Evolutionary conservation across 2,888 invertebrate species (phyloP).

Genomic region (Ferrisia virgata): DNA sequence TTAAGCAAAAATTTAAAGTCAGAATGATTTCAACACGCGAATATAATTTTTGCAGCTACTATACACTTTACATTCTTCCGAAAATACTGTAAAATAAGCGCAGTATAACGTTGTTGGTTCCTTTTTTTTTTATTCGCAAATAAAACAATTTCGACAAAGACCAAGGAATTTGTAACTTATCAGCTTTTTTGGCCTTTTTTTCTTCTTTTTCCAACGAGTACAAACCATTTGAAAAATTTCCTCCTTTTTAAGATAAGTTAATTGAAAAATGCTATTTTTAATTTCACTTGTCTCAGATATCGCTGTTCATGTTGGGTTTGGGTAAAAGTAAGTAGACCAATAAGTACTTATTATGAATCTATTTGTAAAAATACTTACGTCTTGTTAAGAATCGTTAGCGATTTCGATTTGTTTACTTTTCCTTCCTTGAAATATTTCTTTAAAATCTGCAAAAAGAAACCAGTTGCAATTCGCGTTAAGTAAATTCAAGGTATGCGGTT

Average conservation of each 20-base stretch:
- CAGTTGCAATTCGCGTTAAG: too few relatives aligned
- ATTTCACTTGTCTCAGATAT: too few relatives aligned
- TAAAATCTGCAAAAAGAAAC: not conserved
- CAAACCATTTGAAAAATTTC: not conserved
- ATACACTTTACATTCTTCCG: not conserved
- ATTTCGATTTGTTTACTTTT: not conserved
- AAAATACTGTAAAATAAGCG: not conserved
- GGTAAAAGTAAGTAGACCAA: too few relatives aligned
- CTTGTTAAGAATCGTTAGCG: not conserved
- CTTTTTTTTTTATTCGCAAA: not conserved
- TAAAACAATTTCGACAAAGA: not conserved
- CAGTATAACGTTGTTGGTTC: not conserved
- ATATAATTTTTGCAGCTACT: not conserved
- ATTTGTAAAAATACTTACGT: not conserved
- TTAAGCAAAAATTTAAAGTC: not conserved
- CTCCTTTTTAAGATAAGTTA: not conserved
- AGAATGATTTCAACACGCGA: not conserved
- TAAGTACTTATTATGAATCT: too few relatives aligned
- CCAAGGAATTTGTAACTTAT: not conserved
- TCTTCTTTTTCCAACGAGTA: not conserved
- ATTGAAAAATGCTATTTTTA: not conserved
- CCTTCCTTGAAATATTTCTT: slow-evolving; percentile 11
- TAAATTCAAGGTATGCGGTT: too few relatives aligned
- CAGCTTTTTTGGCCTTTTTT: not conserved
- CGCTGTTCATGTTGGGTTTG: too few relatives aligned